phyloP scores from a whole-genome alignment of 2,797 vertebrate species.

The Neostethus bicornis region DNA sequence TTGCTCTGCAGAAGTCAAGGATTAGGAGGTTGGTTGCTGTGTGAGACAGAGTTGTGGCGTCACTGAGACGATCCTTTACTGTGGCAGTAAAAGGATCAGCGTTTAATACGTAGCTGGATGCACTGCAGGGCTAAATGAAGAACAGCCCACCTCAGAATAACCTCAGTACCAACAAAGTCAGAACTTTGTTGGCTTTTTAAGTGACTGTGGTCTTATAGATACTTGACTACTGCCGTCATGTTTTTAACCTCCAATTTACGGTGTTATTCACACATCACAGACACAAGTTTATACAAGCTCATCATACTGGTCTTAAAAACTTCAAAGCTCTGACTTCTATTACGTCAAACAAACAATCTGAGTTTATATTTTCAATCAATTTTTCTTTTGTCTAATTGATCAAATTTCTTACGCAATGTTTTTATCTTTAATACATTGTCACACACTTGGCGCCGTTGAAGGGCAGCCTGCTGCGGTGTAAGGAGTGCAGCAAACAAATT shows the following conservation, averaged over 20 bases:
- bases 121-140: slow-evolving; percentile 60
- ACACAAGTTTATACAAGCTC: not conserved
- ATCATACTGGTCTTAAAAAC: slow-evolving; percentile 7
- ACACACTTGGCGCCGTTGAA: no score
- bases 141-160: slow-evolving; percentile 60
- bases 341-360: not conserved
- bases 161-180: slow-evolving; percentile 56
- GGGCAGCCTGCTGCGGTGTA: no score
- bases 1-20: slow-evolving; percentile 24
- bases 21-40: slow-evolving; percentile 41
- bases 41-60: slow-evolving; percentile 36
- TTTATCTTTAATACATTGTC: slow-evolving; percentile 12
- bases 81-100: slow-evolving; percentile 75
- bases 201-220: not conserved
- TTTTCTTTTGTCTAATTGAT: not conserved
- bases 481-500: no score
- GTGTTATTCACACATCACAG: not conserved
- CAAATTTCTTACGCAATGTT: not conserved
- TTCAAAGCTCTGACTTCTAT: not conserved
- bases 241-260: not conserved
- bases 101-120: slow-evolving; percentile 56
- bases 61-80: slow-evolving; percentile 32
- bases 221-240: not conserved
- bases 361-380: not conserved
- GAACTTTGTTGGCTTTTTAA: slow-evolving; percentile 18